These are phyloP conservation scores for human DNA, from an alignment of 2,113 vertebrate species.

Conservation along the genomic window GRCh38 chr3:150040001-150040500, in stretches of 20 bases:
- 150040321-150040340: neutral
- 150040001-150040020: neutral
- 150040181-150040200: no score
- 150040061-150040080: neutral
- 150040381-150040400: neutral
- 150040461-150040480: neutral
- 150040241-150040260: neutral
- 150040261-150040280: neutral
- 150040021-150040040: slow-evolving; percentile 9
- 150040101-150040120: neutral
- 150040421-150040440: neutral
- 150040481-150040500: neutral
- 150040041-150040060: neutral
- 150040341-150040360: neutral
- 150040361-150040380: neutral
- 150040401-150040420: neutral
- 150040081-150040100: neutral
- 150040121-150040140: neutral
- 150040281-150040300: neutral
- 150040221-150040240: neutral
- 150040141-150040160: neutral
- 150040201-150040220: neutral
- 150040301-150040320: neutral
- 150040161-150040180: neutral
- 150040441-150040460: neutral